A percentile compares a stretch with the other conserved stretches of the same genome.
These are phyloP conservation scores for Diceros bicornis DNA, from an alignment of 2,797 vertebrate genomes.

Conservation along the genomic window DNA sequence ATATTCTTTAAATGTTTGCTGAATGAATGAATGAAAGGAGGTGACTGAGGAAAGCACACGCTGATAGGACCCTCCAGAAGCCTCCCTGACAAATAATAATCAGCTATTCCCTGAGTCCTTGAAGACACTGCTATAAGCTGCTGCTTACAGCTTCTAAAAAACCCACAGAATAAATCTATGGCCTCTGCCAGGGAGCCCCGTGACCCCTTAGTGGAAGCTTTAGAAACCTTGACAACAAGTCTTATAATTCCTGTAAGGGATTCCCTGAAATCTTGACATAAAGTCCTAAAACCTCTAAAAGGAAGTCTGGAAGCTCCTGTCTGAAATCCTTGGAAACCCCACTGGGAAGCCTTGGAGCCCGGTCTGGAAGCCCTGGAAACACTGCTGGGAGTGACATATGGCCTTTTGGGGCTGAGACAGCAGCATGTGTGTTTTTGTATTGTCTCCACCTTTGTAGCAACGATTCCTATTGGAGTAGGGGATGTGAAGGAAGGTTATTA, in stretches of 20 bases:
- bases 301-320: not conserved
- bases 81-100: not conserved
- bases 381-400: not conserved
- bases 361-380: not conserved
- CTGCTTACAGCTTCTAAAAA: not conserved
- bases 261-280: not conserved
- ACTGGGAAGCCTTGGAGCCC: not conserved
- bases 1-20: slow-evolving; percentile 9
- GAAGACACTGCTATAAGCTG: not conserved
- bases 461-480: not conserved
- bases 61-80: not conserved
- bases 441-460: not conserved
- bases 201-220: not conserved
- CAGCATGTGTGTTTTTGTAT: too few relatives aligned
- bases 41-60: not conserved
- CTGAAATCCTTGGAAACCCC: not conserved
- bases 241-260: not conserved
- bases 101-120: not conserved
- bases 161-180: not conserved
- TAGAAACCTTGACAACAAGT: not conserved
- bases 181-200: not conserved
- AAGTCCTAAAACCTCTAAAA: not conserved
- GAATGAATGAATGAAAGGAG: slow-evolving; percentile 51
- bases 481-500: not conserved
- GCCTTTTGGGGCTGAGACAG: not conserved